Evolutionary conservation across 2,888 invertebrate species (phyloP), one percentile per base, ranked within the genome.

Genomic region (Lutraria lutraria): DNA sequence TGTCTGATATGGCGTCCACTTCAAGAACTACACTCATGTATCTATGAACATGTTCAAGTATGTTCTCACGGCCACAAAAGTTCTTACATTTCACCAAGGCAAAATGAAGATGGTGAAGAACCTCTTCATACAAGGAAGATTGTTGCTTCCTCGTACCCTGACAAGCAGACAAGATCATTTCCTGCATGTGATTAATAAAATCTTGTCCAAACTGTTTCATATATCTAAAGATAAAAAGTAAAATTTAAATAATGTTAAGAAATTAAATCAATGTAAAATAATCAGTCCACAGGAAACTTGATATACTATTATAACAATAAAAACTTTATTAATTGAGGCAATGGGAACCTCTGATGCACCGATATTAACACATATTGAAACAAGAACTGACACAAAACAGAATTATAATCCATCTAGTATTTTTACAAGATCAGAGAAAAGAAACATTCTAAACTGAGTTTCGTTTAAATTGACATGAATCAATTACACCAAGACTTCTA

Each of bases 81-180:
- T 83, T 90, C 25, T 92, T 80, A 83, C 94, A 93, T 72, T 92
- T 93, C 12, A 81, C 86, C 29, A 83, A 68, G 63, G 92, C 91
- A 81, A 94, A 93, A 54, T 92, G 89, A 72, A 94, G 90, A 85
- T 95, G 95, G 63, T 93, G 93, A 8, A 95, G 54, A 13, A 94
- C 90, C 81, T 95, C 95, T 34, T 92, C 85, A 84, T 93, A 94
- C 52, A 95, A 83, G 29, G 92, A 91, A 54, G 91, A 56, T 52
- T 60, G 19, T 16, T 82, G 68, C 13, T 82, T 56, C 19, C 80
- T 56, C 0, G 87, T 25, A n/a, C 88, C 83, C 31, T 86, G 63
- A 16, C 93, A 29, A 52, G 89, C 86, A 21, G 60, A 60, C 43
- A 93, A 90, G 16, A 96, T 94, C 93, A 94, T 93, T 12, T 89